A percentile compares a stretch with the other conserved stretches of the same genome.
phyloP scores from a whole-genome alignment of 2,113 vertebrate genomes.

The Alligator mississippiensis region DNA sequence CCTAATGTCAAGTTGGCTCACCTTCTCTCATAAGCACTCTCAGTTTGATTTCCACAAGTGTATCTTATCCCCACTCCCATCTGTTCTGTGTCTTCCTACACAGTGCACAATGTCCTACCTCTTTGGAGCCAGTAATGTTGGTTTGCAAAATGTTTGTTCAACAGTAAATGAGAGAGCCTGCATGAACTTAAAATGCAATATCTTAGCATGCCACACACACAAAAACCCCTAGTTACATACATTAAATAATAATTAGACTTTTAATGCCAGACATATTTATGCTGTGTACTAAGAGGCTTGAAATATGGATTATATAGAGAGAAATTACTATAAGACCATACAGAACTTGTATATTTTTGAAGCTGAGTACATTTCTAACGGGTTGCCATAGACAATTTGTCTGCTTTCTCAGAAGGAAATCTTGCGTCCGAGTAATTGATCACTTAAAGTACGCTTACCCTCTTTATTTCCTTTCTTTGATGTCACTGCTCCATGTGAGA shows the following conservation, averaged over 20 bases:
- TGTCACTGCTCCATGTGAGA: neutral
- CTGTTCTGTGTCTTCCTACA: neutral
- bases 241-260: neutral
- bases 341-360: too few species aligned
- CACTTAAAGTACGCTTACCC: neutral
- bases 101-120: neutral
- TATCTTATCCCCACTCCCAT: neutral
- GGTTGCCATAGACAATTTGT: neutral
- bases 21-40: neutral
- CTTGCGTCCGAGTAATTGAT: neutral
- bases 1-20: neutral
- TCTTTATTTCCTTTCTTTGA: neutral
- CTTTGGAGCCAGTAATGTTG: neutral
- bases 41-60: neutral
- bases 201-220: neutral
- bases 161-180: neutral
- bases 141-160: neutral
- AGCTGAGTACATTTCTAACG: neutral
- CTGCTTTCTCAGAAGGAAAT: neutral
- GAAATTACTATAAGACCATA: neutral
- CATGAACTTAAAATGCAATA: rapidly evolving
- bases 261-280: neutral
- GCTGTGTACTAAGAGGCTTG: neutral
- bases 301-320: neutral
- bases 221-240: neutral